Conservation (phyloP, 2,888 invertebrate species). For the Drosophila siamana region DNA sequence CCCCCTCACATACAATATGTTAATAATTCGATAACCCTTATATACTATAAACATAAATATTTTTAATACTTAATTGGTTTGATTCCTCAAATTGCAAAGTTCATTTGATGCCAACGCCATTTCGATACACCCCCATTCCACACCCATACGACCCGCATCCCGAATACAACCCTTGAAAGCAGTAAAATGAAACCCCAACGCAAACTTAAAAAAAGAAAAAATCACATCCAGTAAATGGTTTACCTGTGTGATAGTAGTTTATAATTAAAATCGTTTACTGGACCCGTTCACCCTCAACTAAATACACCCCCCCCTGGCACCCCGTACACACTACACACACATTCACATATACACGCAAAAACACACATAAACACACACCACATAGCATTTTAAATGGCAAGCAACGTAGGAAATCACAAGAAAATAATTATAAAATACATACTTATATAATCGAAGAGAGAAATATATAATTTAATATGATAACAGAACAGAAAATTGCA, state of each 20-base stretch:
- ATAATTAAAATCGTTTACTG: slow-evolving; percentile 81
- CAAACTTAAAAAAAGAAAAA: not conserved
- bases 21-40: slow-evolving; percentile 21
- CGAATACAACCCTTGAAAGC: not conserved
- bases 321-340: not conserved
- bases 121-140: not conserved
- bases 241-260: slow-evolving; percentile 86
- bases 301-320: not conserved
- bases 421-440: slow-evolving; percentile 25
- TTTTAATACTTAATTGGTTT: slow-evolving; percentile 27
- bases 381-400: slow-evolving; percentile 55
- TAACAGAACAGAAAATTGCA: slow-evolving; percentile 27
- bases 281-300: slow-evolving; percentile 5
- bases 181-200: not conserved
- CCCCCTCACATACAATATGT: slow-evolving; percentile 11
- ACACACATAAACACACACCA: not conserved
- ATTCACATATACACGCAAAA: not conserved
- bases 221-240: slow-evolving; percentile 71
- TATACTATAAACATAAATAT: slow-evolving; percentile 18
- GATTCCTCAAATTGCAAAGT: slow-evolving; percentile 28
- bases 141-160: not conserved
- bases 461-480: slow-evolving; percentile 18
- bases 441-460: slow-evolving; percentile 22
- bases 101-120: slow-evolving; percentile 21
- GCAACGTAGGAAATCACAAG: slow-evolving; percentile 41